Conservation (phyloP, 2,888 invertebrate genomes). For the Drosophila mayaguana region DNA sequence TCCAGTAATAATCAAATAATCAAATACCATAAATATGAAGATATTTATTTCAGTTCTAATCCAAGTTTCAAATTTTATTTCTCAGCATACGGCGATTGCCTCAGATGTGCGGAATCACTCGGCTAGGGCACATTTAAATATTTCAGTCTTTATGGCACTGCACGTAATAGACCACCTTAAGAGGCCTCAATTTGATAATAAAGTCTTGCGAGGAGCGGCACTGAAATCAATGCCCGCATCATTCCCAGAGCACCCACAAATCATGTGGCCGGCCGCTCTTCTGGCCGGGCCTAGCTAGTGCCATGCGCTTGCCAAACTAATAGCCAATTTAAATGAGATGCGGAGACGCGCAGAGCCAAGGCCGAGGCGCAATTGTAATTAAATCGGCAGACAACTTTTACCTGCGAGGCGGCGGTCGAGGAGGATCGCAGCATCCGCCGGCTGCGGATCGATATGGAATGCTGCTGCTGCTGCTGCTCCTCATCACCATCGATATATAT, state of each 20-base stretch:
- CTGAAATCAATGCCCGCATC: conserved; percentile 38
- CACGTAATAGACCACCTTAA: conserved; percentile 4
- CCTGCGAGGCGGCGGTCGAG: conserved; percentile 17
- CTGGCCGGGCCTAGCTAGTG: conserved; percentile 35
- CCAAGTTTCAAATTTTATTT: not conserved
- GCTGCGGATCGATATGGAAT: conserved; percentile 51
- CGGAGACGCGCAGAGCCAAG: conserved; percentile 29
- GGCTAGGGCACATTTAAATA: not conserved
- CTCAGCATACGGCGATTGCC: not conserved
- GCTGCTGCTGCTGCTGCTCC: conserved; percentile 39
- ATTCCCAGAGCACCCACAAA: conserved; percentile 59
- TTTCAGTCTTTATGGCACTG: conserved; percentile 17
- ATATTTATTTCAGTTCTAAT: no score
- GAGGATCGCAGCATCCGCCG: conserved; percentile 22
- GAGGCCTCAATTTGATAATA: conserved; percentile 3
- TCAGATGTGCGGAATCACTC: not conserved
- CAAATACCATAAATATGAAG: no score
- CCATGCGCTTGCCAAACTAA: conserved; percentile 45
- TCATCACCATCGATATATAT: conserved; percentile 63
- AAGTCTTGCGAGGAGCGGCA: conserved; percentile 21
- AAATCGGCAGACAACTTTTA: conserved; percentile 71
- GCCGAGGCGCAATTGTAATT: conserved; percentile 70
- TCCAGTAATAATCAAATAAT: no score
- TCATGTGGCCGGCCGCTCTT: conserved; percentile 31
- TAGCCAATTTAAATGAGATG: conserved; percentile 77